Percentiles rank a stretch among this genome's conserved stretches.
These are phyloP conservation scores for Dryocosmus kuriphilus DNA, from an alignment of 2,888 invertebrate genomes.

Conservation along the genomic window DNA sequence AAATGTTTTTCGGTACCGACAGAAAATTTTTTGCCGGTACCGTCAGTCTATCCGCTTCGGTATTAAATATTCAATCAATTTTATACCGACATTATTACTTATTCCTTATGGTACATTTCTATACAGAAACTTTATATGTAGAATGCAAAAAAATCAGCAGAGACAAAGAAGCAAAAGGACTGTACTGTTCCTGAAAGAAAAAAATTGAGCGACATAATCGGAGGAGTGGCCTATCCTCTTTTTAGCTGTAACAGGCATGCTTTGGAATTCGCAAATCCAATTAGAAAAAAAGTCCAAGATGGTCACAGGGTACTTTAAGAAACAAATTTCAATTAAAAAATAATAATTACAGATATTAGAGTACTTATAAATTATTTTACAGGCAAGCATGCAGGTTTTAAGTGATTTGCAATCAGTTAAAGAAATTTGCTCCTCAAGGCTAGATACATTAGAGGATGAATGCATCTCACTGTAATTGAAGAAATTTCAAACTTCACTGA, in stretches of 20 bases:
- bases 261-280: slow-evolving; percentile 8
- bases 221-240: neutral
- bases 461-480: neutral
- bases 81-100: no score
- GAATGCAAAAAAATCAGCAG: neutral
- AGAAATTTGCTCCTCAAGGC: neutral
- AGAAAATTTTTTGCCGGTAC: no score
- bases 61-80: no score
- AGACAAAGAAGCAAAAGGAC: neutral
- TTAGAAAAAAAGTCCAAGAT: slow-evolving; percentile 13
- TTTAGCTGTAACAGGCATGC: neutral
- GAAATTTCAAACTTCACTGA: slow-evolving; percentile 6
- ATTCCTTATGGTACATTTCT: neutral
- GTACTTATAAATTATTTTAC: neutral
- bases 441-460: neutral
- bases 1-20: no score
- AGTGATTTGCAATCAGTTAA: slow-evolving; percentile 4
- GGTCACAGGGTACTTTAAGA: neutral
- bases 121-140: no score
- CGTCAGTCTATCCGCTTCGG: no score
- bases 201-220: slow-evolving; percentile 6
- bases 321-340: no score
- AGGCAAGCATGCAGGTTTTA: slow-evolving; percentile 10
- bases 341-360: no score
- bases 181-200: neutral